Base-by-base conservation (phyloP, 2,888 invertebrate species). In the Branchipolynoe longqiensis region DNA sequence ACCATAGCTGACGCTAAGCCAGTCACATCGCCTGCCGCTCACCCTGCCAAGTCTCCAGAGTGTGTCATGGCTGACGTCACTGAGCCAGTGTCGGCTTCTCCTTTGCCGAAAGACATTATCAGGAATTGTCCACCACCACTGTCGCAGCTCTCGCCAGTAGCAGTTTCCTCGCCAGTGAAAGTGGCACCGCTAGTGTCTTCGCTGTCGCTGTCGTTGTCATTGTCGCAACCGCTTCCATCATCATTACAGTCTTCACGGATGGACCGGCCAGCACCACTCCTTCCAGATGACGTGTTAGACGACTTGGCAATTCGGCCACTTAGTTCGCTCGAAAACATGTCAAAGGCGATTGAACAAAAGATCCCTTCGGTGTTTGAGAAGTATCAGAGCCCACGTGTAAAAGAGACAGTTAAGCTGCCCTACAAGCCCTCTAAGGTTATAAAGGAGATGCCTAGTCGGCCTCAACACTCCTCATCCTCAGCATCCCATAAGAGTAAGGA, bases 301-400 rank as follows among this genome's bases (percentile, higher is more conserved):
- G 83, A 83, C 28, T 64, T 62, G 59, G 59, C 59, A 6, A 64
- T 62, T 25, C 83, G 59, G n/a, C 83, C 83, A 59, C 62, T 83
- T n/a, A 78, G 78, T 33, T 78, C 78, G 18, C 54, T 78, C 31
- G 78, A 78, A 25, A 78, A 78, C 78, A 78, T 78, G 78, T 78
- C 78, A 14, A 78, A 78, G 31, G 78, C 78, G 1, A 78, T 78
- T 18, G 78, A 78, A 28, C 78, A 78, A 25, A 78, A 78, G 78
- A 48, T 78, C 25, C 78, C 78, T n/a, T 78, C 78, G 18, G 78
- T 78, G 25, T 78, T 78, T 78, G 78, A 78, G 12, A 78, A 78
- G 48, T 78, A 78, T 28, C 78, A 41, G 78, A 78, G 78, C 31
- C 78, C 78, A 8, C 22, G 54, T 14, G 41, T 78, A 8, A 78